Evolutionary conservation across 2,888 invertebrate genomes (phyloP).

Genomic region (Hydrotaea cyrtoneurina): DNA sequence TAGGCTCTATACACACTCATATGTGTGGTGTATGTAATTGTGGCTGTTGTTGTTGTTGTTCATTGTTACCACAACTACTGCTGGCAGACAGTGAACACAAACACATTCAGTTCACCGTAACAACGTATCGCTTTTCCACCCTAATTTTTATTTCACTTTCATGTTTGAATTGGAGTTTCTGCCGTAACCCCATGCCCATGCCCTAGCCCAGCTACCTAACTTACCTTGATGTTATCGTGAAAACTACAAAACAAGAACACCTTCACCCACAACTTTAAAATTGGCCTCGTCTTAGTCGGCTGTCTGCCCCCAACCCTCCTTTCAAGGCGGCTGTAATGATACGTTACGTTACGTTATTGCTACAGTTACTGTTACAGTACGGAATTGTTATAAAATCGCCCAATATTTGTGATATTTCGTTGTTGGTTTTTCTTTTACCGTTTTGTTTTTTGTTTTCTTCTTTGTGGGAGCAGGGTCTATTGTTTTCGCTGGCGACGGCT

Average conservation of each 20-base stretch:
- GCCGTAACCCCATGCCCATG: background rate
- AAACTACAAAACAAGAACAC: constrained; percentile 33
- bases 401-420: background rate
- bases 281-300: background rate
- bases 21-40: background rate
- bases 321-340: background rate
- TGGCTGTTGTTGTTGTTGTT: background rate
- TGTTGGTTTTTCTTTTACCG: background rate
- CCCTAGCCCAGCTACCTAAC: background rate
- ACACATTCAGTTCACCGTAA: background rate
- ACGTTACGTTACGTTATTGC: background rate
- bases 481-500: background rate
- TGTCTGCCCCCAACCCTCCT: background rate
- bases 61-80: background rate
- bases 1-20: background rate
- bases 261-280: constrained; percentile 51
- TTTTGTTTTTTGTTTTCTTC: no score
- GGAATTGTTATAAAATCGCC: constrained; percentile 11
- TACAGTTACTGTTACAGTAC: background rate
- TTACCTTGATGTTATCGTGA: constrained; percentile 37
- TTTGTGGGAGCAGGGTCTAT: background rate
- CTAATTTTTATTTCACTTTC: background rate
- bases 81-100: constrained; percentile 2
- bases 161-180: background rate
- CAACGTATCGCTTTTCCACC: background rate